Percentiles rank a stretch among this genome's conserved stretches.
Evolutionary conservation across 2,888 invertebrate species (phyloP).

Genomic region (Unio delphinus): DNA sequence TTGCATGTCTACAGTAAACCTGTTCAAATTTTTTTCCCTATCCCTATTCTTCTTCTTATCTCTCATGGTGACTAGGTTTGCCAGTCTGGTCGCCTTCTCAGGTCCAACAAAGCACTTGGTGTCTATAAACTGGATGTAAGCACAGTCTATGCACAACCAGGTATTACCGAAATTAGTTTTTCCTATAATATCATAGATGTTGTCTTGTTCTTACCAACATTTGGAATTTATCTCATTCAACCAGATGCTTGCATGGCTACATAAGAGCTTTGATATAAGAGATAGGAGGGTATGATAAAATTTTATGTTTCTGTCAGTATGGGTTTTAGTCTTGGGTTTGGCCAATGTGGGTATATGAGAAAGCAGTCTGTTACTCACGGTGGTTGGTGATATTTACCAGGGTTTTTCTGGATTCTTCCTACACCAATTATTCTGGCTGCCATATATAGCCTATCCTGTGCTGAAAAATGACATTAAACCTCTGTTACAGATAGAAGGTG

Average conservation of each 20-base stretch:
- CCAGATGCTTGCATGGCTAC: background rate
- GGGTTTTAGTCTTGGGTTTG: no score
- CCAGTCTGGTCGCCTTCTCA: slow-evolving; percentile 60
- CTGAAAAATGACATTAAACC: no score
- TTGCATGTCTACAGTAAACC: background rate
- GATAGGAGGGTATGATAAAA: no score
- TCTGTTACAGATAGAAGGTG: background rate
- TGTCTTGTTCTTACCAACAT: no score
- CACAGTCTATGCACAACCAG: slow-evolving; percentile 80
- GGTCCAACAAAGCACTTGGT: slow-evolving; percentile 84
- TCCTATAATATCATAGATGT: background rate
- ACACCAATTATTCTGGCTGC: no score
- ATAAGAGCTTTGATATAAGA: background rate
- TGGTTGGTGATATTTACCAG: no score
- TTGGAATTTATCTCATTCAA: background rate
- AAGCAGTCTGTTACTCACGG: no score
- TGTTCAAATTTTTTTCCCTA: background rate
- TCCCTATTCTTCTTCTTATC: slow-evolving; percentile 12
- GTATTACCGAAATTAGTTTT: slow-evolving; percentile 71
- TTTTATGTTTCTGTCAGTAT: no score
- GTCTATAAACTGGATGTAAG: slow-evolving; percentile 77
- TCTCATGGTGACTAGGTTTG: slow-evolving; percentile 47
- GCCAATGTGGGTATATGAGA: no score
- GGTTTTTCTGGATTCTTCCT: no score
- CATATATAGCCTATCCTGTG: no score